phyloP scores from a whole-genome alignment of 2,888 invertebrate species.

The Oxystoma pomonae region DNA sequence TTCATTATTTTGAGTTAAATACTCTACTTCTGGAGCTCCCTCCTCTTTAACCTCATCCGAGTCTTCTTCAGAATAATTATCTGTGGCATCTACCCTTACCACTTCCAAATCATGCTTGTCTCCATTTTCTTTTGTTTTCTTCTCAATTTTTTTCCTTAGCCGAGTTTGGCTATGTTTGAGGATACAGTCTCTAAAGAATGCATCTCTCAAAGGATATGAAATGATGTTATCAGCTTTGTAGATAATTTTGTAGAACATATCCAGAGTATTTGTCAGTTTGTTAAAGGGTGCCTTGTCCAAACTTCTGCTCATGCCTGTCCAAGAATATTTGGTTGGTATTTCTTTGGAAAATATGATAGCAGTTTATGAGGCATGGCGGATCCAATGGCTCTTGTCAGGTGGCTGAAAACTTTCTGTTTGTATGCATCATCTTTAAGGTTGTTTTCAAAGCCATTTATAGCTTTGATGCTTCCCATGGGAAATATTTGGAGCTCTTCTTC shows the following conservation, averaged over 20 bases:
- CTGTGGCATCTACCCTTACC: too few relatives aligned
- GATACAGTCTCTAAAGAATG: slow-evolving; percentile 11
- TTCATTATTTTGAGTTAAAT: too few relatives aligned
- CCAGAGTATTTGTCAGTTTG: slow-evolving; percentile 8
- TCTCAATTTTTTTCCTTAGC: slow-evolving; percentile 1
- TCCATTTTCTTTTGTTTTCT: neutral
- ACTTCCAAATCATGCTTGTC: too few relatives aligned
- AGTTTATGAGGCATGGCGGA: slow-evolving; percentile 9
- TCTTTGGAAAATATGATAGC: slow-evolving; percentile 13
- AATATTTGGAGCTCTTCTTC: slow-evolving; percentile 10
- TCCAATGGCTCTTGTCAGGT: slow-evolving; percentile 3
- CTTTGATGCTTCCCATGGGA: slow-evolving; percentile 5
- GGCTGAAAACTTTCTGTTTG: slow-evolving; percentile 10
- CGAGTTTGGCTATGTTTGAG: slow-evolving; percentile 11
- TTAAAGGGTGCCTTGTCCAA: slow-evolving; percentile 14
- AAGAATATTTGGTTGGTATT: slow-evolving; percentile 13
- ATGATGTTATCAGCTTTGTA: slow-evolving; percentile 11
- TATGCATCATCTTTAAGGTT: neutral
- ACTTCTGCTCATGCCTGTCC: slow-evolving; percentile 15
- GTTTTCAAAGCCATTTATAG: slow-evolving; percentile 7
- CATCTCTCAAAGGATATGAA: slow-evolving; percentile 6
- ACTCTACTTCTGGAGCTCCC: too few relatives aligned
- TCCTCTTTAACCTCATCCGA: too few relatives aligned
- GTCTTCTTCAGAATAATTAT: too few relatives aligned
- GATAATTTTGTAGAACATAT: slow-evolving; percentile 13